Conservation (phyloP, 1,140 invertebrate species). For the Trissolcus basalis region DNA sequence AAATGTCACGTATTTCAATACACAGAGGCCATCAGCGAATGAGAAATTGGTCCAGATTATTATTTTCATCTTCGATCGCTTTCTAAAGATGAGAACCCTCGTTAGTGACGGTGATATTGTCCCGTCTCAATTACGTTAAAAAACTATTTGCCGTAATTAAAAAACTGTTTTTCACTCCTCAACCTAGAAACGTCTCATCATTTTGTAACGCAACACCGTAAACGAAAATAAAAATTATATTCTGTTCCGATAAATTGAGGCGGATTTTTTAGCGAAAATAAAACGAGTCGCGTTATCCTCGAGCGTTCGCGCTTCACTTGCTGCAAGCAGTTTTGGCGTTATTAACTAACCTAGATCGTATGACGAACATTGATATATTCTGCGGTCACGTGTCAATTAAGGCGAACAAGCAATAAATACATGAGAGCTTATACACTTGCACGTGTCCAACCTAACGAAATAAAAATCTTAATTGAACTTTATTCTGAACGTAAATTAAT, state of each 20-base stretch:
- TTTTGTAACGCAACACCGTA: no score
- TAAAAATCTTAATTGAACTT: conserved; percentile 34
- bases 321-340: conserved; percentile 42
- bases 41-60: conserved; percentile 47
- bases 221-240: not conserved
- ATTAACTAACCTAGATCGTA: conserved; percentile 49
- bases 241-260: conserved; percentile 5
- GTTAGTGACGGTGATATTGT: conserved; percentile 22
- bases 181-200: no score
- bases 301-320: conserved; percentile 30
- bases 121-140: conserved; percentile 10
- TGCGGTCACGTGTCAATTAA: conserved; percentile 62
- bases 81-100: conserved; percentile 8
- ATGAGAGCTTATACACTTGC: conserved; percentile 35
- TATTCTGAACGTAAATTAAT: conserved; percentile 30
- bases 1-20: conserved; percentile 56
- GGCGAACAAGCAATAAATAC: conserved; percentile 48
- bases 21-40: conserved; percentile 20
- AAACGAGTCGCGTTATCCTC: conserved; percentile 21
- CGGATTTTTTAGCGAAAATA: not conserved
- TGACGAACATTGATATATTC: conserved; percentile 57
- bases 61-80: conserved; percentile 23
- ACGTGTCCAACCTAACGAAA: conserved; percentile 46
- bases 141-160: no score
- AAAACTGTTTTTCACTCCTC: no score